A percentile compares a stretch with the other conserved stretches of the same genome.
Conservation (phyloP, 2,888 invertebrate genomes). For the Bombyx huttoni region DNA sequence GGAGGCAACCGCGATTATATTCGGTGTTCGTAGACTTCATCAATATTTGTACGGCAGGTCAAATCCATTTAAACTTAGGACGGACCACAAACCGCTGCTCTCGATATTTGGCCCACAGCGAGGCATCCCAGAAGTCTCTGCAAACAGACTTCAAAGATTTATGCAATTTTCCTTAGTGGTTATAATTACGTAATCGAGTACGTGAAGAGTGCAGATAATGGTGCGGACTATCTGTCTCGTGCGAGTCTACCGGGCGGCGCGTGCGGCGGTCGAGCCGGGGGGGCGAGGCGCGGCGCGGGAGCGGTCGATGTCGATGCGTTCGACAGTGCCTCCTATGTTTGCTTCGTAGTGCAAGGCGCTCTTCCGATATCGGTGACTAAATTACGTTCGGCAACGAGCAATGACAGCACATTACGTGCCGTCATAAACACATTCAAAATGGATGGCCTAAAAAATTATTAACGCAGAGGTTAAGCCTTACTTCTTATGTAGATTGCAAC, state of each 20-base stretch:
- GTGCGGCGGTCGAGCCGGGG: background rate
- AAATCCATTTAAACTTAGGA: conserved; percentile 7
- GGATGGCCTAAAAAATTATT: conserved; percentile 10
- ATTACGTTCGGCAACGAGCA: conserved; percentile 5
- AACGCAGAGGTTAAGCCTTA: conserved; percentile 7
- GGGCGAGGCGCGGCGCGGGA: background rate
- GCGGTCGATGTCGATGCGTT: background rate
- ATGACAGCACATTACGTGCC: conserved; percentile 4
- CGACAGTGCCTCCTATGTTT: conserved; percentile 11
- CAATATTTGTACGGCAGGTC: conserved; percentile 7
- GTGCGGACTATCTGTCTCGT: conserved; percentile 4
- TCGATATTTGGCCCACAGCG: conserved; percentile 10
- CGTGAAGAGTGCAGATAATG: conserved; percentile 2
- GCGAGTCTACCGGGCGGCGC: background rate
- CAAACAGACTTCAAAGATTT: conserved; percentile 11
- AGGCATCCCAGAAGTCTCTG: conserved; percentile 11
- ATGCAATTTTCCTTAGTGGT: conserved; percentile 8
- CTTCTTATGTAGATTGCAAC: conserved; percentile 7
- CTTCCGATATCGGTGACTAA: conserved; percentile 7
- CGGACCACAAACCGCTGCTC: conserved; percentile 6
- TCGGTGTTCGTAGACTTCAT: conserved; percentile 6
- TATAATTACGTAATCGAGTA: conserved; percentile 10
- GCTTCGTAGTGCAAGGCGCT: conserved; percentile 7
- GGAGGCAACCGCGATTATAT: conserved; percentile 12
- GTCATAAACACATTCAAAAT: conserved; percentile 6